Evolutionary conservation across 2,797 vertebrate genomes (phyloP).

Genomic region (Myotis vivesi): DNA sequence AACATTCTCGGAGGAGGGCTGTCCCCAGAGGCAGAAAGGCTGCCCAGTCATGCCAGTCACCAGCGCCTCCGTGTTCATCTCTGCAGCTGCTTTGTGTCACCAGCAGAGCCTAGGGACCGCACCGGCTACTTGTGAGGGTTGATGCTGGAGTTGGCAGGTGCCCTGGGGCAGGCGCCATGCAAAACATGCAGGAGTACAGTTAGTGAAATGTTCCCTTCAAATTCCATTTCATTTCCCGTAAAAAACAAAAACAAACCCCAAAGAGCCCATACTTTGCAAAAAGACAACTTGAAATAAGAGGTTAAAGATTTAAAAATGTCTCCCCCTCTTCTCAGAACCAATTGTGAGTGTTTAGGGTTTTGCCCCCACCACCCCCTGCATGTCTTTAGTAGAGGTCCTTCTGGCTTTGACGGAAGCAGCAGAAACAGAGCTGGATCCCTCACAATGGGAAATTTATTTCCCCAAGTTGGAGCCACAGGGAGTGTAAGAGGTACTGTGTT

Average conservation of each 20-base stretch:
- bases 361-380: background rate
- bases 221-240: constrained; percentile 69
- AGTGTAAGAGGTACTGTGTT: constrained; percentile 62
- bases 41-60: background rate
- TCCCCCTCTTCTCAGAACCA: constrained; percentile 30
- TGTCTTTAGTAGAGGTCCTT: constrained; percentile 69
- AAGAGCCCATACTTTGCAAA: constrained; percentile 44
- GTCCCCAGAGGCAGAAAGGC: constrained; percentile 10
- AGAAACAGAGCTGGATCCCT: constrained; percentile 71
- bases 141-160: background rate
- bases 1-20: background rate
- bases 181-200: constrained; percentile 32
- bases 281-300: constrained; percentile 72
- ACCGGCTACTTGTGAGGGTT: background rate
- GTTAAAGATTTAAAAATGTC: constrained; percentile 59
- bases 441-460: constrained; percentile 65
- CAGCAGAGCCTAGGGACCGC: constrained; percentile 17
- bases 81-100: background rate
- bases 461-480: constrained; percentile 55
- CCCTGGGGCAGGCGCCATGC: constrained; percentile 14
- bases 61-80: background rate
- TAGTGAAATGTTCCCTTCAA: constrained; percentile 57
- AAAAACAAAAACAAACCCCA: constrained; percentile 27
- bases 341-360: background rate
- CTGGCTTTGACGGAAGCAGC: constrained; percentile 74